These are phyloP conservation scores for Corythornis vintsioides DNA, from an alignment of 2,113 vertebrate species.

Conservation along the genomic window DNA sequence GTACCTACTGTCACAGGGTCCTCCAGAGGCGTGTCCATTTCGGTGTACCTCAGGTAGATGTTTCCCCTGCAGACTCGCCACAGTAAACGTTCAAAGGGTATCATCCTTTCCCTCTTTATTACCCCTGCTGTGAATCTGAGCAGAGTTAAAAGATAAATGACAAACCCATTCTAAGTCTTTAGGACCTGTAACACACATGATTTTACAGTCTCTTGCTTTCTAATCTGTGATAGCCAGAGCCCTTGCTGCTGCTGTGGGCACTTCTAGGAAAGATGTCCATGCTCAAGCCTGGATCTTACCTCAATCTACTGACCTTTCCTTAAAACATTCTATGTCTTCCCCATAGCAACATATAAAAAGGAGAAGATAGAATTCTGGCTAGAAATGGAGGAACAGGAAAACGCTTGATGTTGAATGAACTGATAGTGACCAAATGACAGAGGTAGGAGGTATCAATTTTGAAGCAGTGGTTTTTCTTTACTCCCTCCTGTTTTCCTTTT, in stretches of 20 bases:
- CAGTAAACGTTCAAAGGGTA: slow-evolving; percentile 79
- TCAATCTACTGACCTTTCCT: not conserved
- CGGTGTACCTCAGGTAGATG: slow-evolving; percentile 79
- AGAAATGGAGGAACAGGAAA: not conserved
- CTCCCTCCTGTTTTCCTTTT: not conserved
- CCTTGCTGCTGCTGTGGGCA: not conserved
- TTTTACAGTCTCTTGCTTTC: not conserved
- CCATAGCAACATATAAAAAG: not conserved
- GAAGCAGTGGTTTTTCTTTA: not conserved
- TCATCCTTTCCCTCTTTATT: slow-evolving; percentile 79
- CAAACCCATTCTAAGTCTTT: not conserved
- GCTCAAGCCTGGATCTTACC: not conserved
- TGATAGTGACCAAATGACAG: not conserved
- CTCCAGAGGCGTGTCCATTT: slow-evolving; percentile 77
- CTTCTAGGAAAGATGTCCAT: not conserved
- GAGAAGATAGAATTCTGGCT: not conserved
- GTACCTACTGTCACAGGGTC: slow-evolving; percentile 79
- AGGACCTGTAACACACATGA: not conserved
- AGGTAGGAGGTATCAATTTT: not conserved
- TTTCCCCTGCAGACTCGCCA: slow-evolving; percentile 85
- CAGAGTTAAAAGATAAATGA: not conserved
- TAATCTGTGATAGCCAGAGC: not conserved
- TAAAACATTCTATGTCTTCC: not conserved
- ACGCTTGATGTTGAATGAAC: not conserved
- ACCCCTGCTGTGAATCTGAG: slow-evolving; percentile 81